These are phyloP conservation scores for Schizaphis graminum DNA, from an alignment of 2,888 invertebrate genomes.

Conservation along the genomic window DNA sequence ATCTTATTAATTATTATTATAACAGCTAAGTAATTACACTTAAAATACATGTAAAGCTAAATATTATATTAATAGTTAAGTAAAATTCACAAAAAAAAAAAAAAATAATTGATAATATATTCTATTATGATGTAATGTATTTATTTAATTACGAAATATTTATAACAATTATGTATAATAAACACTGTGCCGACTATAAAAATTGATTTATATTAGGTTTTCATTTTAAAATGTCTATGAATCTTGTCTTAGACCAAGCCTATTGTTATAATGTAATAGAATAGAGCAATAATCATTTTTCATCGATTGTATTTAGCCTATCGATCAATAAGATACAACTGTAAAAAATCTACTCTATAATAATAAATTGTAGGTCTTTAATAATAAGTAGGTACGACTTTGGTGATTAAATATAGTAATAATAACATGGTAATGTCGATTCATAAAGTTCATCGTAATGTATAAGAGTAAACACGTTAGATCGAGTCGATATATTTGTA, in stretches of 20 bases:
- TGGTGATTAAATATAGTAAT: background rate
- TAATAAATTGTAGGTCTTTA: background rate
- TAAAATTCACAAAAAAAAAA: background rate
- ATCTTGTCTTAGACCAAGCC: background rate
- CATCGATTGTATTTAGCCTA: background rate
- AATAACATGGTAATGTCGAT: background rate
- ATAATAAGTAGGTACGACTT: background rate
- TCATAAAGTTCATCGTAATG: background rate
- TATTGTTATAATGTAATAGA: background rate
- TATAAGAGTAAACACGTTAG: background rate
- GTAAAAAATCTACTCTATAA: background rate
- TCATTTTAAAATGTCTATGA: background rate
- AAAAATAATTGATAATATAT: background rate
- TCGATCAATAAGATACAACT: background rate
- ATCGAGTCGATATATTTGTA: background rate
- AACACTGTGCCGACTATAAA: background rate
- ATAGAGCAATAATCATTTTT: background rate
- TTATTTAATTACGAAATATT: background rate
- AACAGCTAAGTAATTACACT: background rate
- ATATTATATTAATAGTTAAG: background rate
- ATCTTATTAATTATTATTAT: background rate
- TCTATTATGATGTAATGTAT: background rate
- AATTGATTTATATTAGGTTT: background rate
- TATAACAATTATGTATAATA: background rate
- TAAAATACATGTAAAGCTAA: background rate